Evolutionary conservation across 2,797 vertebrate genomes (phyloP).

Genomic region (Scolopax rusticola): DNA sequence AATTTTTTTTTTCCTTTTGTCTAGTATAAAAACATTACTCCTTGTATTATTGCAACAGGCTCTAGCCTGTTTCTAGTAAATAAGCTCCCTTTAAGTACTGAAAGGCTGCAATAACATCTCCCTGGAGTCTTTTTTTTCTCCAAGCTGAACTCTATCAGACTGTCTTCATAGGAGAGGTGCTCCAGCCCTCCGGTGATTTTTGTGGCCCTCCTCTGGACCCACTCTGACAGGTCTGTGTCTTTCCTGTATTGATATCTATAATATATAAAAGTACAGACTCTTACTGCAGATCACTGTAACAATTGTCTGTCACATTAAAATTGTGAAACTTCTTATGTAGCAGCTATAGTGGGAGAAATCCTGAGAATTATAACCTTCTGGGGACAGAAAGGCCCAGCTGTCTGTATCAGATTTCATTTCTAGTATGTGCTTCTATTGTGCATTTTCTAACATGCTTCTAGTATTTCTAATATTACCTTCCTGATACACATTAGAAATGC

Average conservation of each 20-base stretch:
- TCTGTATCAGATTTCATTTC: neutral
- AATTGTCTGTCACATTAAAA: neutral
- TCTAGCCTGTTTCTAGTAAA: neutral
- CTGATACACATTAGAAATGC: neutral
- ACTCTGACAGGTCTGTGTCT: neutral
- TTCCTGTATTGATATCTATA: neutral
- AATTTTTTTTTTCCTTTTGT: neutral
- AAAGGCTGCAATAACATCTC: neutral
- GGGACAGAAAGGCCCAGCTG: neutral
- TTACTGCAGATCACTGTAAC: neutral
- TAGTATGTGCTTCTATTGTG: neutral
- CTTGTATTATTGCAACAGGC: neutral
- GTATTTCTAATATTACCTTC: neutral
- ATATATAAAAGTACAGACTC: neutral
- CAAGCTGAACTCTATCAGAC: neutral
- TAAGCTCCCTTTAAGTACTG: neutral
- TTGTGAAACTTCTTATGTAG: neutral
- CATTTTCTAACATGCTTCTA: neutral
- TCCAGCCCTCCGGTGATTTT: neutral
- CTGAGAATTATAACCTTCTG: neutral
- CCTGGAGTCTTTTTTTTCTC: fast-evolving
- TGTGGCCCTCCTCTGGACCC: neutral
- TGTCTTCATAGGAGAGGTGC: neutral
- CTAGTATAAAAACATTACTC: neutral
- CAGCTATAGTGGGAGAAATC: neutral